phyloP scores from a whole-genome alignment of 2,888 invertebrate species.

The Diaprepes abbreviatus region DNA sequence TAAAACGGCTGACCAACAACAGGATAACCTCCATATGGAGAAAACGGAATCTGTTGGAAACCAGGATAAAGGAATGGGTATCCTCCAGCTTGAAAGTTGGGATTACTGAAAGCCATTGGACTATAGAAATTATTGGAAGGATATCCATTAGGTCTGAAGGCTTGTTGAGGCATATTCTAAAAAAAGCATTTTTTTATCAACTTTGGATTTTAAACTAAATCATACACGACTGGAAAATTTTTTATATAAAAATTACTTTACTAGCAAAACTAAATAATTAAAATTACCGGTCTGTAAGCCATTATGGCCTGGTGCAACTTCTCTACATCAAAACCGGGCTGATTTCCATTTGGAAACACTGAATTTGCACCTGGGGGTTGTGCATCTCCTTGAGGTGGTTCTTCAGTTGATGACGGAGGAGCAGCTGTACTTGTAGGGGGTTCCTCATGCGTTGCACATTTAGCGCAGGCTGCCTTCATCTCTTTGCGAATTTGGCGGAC shows the following conservation, averaged over 20 bases:
- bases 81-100: conserved; percentile 35
- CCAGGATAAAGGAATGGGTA: conserved; percentile 68
- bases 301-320: conserved; percentile 73
- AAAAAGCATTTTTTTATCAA: too few species aligned
- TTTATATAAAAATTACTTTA: background rate
- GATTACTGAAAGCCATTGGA: conserved; percentile 56
- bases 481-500: conserved; percentile 78
- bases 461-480: conserved; percentile 76
- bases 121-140: conserved; percentile 58
- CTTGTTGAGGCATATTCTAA: conserved; percentile 62
- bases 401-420: conserved; percentile 33
- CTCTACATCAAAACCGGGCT: conserved; percentile 65
- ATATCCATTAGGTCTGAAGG: conserved; percentile 69
- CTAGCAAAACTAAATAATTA: too few species aligned
- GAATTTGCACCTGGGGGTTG: conserved; percentile 40
- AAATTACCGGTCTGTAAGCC: conserved; percentile 71
- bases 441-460: conserved; percentile 74
- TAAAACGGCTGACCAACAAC: conserved; percentile 65
- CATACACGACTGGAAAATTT: too few species aligned
- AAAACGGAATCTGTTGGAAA: conserved; percentile 63
- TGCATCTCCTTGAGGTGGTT: conserved; percentile 43
- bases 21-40: conserved; percentile 62
- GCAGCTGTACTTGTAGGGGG: conserved; percentile 51
- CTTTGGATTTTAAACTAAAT: too few species aligned
- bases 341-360: conserved; percentile 44